Percentiles rank a stretch among this genome's conserved stretches.
Evolutionary conservation across 2,888 invertebrate species (phyloP).

Genomic region (Macropis europaea): DNA sequence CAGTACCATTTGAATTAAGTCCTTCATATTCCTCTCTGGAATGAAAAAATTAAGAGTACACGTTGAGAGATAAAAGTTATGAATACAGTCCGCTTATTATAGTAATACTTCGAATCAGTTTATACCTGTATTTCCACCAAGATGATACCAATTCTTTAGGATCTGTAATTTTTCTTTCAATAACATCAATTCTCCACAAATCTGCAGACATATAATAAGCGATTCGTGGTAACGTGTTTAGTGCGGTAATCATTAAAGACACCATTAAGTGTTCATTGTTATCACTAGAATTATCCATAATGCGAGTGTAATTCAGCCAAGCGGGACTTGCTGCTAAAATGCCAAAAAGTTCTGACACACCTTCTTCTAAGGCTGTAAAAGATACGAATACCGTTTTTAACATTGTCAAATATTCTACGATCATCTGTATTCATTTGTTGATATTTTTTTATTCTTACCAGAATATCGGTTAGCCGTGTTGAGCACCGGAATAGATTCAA

Average conservation of each 20-base stretch:
- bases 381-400: neutral
- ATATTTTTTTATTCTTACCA: constrained; percentile 54
- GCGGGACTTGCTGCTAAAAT: constrained; percentile 72
- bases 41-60: constrained; percentile 8
- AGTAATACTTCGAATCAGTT: neutral
- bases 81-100: constrained; percentile 56
- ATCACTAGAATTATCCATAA: constrained; percentile 61
- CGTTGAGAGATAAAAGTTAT: constrained; percentile 1
- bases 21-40: constrained; percentile 68
- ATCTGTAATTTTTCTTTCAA: constrained; percentile 60
- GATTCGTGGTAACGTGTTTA: constrained; percentile 73
- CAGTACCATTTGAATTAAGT: constrained; percentile 41
- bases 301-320: constrained; percentile 63
- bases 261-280: constrained; percentile 62
- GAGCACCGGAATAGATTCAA: constrained; percentile 66
- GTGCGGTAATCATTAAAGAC: constrained; percentile 73
- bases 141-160: constrained; percentile 60
- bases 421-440: neutral
- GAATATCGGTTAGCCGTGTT: constrained; percentile 73
- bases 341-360: constrained; percentile 71
- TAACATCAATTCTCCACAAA: constrained; percentile 72
- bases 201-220: constrained; percentile 73
- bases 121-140: constrained; percentile 75
- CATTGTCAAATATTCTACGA: neutral
- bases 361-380: constrained; percentile 70